Evolutionary conservation across 2,113 vertebrate genomes (phyloP), one percentile per base, ranked within the genome.

Genomic region (Ophthalmolycus amberensis): DNA sequence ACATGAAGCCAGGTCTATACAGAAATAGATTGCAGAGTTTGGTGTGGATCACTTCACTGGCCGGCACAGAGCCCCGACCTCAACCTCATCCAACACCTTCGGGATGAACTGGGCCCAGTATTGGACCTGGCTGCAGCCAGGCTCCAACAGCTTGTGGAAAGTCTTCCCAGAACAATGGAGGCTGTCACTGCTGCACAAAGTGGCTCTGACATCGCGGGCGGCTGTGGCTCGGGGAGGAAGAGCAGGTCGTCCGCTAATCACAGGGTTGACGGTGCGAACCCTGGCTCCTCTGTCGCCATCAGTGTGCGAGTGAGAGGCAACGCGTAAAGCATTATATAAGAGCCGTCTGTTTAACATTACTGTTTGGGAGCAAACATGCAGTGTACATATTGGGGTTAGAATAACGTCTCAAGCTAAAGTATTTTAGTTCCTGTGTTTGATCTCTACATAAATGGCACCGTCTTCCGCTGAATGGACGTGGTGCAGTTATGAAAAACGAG

Each of bases 401-500:
- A 25, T 40, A 16, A 66, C 0, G 20, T 66, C 63, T 46, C 14
- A 16, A 42, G 22, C 48, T 42, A 1, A 2, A 70, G 22, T 27
- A 38, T 59, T 70, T 62, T 16, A 52, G 66, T 29, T 48, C 8
- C 63, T 11, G 18, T 58, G 64, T 58, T 59, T 38, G 10, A 80
- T 73, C 64, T n/a, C 34, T 5, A 52, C 65, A 56, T 54, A 52
- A 48, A 69, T 11, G 29, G 29, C 42, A 42, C n/a, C 27, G 16
- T 37, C 25, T 9, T 9, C 64, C 1, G 6, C 62, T 66, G 9
- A 42, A 56, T 22, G 27, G 40, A 68, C 4, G 5, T 15, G 32
- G 18, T 60, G 25, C 42, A 18, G 60, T 60, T 38, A 63, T 22
- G 34, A 66, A 75, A 79, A 56, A 29, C 10, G 40, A 64, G 58